These are phyloP conservation scores for Dysdera silvatica DNA, from an alignment of 1,140 invertebrate genomes.

Conservation along the genomic window DNA sequence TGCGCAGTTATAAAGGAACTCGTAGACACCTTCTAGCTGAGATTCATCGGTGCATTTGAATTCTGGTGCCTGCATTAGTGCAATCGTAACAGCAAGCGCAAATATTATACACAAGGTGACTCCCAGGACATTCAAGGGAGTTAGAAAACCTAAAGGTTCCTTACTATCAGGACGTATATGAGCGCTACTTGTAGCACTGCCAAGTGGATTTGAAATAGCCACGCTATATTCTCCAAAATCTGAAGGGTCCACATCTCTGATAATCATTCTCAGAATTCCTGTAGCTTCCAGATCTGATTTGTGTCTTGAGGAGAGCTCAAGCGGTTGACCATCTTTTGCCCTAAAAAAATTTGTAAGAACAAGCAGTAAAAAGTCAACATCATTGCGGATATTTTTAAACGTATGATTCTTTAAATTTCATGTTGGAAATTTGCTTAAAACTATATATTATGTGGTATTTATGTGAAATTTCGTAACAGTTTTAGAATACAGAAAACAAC, in stretches of 20 bases:
- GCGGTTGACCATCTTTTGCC: conserved; percentile 61
- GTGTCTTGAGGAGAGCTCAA: conserved; percentile 71
- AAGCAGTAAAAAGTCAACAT: no score
- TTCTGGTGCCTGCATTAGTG: conserved; percentile 4
- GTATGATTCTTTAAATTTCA: no score
- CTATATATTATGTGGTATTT: no score
- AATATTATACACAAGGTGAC: neutral
- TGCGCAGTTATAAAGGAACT: conserved; percentile 21
- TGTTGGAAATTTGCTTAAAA: no score
- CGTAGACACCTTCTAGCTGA: neutral
- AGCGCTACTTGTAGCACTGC: conserved; percentile 70
- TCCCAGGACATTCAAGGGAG: neutral
- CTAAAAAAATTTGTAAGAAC: conserved; percentile 28
- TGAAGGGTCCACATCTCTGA: conserved; percentile 55
- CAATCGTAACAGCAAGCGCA: neutral
- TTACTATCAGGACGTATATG: conserved; percentile 73
- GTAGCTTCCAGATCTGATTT: conserved; percentile 70
- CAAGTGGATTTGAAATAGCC: conserved; percentile 71
- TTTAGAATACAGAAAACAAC: neutral
- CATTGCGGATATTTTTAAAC: no score
- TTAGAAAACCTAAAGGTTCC: conserved; percentile 37
- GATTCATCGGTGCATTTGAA: conserved; percentile 8
- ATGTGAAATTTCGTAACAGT: neutral
- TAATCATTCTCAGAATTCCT: conserved; percentile 65
- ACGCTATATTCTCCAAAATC: conserved; percentile 77